Evolutionary conservation across 1,140 invertebrate genomes (phyloP).

Genomic region (Achroia grisella): DNA sequence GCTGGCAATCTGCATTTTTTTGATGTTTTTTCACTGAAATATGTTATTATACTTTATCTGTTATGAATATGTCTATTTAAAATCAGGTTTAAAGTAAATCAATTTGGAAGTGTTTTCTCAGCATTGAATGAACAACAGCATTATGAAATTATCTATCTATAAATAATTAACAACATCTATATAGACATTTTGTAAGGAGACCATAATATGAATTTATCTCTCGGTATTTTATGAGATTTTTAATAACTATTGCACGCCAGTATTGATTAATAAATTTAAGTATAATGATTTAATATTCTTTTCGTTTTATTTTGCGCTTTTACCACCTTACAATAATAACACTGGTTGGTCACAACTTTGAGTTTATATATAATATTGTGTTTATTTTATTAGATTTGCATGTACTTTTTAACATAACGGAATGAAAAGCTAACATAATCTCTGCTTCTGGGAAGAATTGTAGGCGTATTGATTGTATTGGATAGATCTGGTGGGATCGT

Average conservation of each 20-base stretch:
- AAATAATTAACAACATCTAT: constrained; percentile 43
- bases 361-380: no score
- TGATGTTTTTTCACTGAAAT: constrained; percentile 68
- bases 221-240: constrained; percentile 57
- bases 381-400: no score
- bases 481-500: no score
- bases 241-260: constrained; percentile 58
- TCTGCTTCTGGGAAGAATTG: no score
- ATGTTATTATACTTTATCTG: constrained; percentile 59
- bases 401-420: no score
- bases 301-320: constrained; percentile 49
- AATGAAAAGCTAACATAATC: no score
- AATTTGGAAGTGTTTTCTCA: constrained; percentile 68
- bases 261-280: constrained; percentile 71
- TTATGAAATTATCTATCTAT: constrained; percentile 58
- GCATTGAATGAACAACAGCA: constrained; percentile 43
- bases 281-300: constrained; percentile 52
- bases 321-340: no score
- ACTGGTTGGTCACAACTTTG: no score
- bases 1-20: constrained; percentile 58
- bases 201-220: constrained; percentile 57
- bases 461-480: no score
- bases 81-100: constrained; percentile 67
- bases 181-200: constrained; percentile 44
- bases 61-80: constrained; percentile 57